phyloP scores from a whole-genome alignment of 2,797 vertebrate species.

The Morus bassanus region DNA sequence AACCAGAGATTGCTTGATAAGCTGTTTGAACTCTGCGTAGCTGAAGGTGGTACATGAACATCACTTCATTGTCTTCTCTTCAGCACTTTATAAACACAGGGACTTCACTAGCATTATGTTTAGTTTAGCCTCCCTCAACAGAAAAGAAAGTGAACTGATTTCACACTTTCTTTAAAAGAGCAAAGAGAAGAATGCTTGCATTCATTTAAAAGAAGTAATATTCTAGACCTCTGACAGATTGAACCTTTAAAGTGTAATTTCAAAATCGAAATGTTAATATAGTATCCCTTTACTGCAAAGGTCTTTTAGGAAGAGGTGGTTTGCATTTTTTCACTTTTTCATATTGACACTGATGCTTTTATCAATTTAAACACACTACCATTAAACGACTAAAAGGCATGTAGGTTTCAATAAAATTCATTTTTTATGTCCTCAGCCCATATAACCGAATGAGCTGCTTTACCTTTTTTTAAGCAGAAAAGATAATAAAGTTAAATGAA shows the following conservation, averaged over 20 bases:
- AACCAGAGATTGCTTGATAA: neutral
- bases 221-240: neutral
- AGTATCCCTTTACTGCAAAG: neutral
- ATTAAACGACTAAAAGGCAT: slow-evolving; percentile 14
- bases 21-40: neutral
- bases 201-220: neutral
- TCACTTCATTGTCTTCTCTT: neutral
- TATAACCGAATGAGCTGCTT: slow-evolving; percentile 40
- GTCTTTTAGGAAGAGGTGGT: neutral
- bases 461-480: slow-evolving; percentile 35
- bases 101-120: neutral
- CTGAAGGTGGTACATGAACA: neutral
- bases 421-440: slow-evolving; percentile 23
- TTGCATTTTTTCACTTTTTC: slow-evolving; percentile 22
- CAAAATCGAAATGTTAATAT: neutral
- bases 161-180: neutral
- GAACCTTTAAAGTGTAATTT: neutral
- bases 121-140: neutral
- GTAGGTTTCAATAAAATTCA: slow-evolving; percentile 21
- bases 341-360: slow-evolving; percentile 10
- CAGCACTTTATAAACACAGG: neutral
- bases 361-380: slow-evolving; percentile 25
- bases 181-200: neutral
- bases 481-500: slow-evolving; percentile 61
- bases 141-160: neutral